Evolutionary conservation across 2,113 vertebrate genomes (phyloP).

Genomic region (Naja naja): DNA sequence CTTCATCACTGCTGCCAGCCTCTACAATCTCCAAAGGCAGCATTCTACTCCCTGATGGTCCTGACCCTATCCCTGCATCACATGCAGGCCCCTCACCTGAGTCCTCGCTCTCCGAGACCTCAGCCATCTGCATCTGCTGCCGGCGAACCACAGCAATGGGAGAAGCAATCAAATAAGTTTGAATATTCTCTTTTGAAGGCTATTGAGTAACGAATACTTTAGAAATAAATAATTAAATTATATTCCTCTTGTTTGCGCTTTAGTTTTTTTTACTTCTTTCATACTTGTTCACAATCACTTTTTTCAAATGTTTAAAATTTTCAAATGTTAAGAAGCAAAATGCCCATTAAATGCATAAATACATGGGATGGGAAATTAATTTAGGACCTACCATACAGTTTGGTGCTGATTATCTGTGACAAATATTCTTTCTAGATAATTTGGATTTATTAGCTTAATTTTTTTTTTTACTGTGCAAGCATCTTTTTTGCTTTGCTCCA

Average conservation of each 20-base stretch:
- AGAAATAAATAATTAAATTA: constrained; percentile 37
- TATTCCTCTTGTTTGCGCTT: constrained; percentile 43
- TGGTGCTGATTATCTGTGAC: background rate
- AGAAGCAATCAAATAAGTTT: constrained; percentile 32
- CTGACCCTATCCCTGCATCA: too few species aligned
- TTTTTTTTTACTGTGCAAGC: background rate
- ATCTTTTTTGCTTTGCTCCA: background rate
- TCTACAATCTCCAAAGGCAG: too few species aligned
- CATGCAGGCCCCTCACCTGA: too few species aligned
- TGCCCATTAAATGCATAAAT: background rate
- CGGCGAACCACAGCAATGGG: constrained; percentile 22
- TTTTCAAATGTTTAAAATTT: constrained; percentile 4
- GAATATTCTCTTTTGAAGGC: constrained; percentile 38
- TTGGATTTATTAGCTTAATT: background rate
- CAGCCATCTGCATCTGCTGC: too few species aligned
- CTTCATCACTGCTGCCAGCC: too few species aligned
- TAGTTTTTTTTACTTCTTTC: constrained; percentile 24
- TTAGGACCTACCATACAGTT: background rate
- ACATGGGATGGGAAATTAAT: background rate
- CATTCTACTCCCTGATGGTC: too few species aligned
- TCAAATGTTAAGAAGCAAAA: constrained; percentile 29
- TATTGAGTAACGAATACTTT: constrained; percentile 45
- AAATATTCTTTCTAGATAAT: background rate
- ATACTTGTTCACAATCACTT: background rate
- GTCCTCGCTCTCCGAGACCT: too few species aligned